These are phyloP conservation scores for Phasianus colchicus DNA, from an alignment of 2,113 vertebrate genomes.

Conservation along the genomic window DNA sequence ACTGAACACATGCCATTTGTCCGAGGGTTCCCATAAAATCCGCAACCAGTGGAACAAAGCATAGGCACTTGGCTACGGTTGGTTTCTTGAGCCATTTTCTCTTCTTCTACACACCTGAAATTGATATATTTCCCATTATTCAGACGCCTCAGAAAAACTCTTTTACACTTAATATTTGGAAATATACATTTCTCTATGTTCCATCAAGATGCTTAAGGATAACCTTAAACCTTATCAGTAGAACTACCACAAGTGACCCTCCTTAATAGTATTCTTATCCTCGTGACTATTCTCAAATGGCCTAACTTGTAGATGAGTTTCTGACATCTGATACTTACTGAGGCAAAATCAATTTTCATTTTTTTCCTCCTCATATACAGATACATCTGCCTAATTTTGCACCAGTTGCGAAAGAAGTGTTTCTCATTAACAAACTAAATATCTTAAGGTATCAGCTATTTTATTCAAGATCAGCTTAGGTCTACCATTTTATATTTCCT, in stretches of 20 bases:
- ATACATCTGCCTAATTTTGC: background rate
- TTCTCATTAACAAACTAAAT: background rate
- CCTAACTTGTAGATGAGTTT: background rate
- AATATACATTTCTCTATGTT: background rate
- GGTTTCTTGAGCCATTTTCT: conserved; percentile 91
- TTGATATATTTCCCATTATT: background rate
- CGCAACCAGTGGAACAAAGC: conserved; percentile 90
- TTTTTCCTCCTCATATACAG: background rate
- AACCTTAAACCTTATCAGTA: background rate
- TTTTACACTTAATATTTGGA: background rate
- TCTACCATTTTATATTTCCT: background rate
- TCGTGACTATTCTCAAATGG: background rate
- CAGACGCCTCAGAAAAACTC: background rate
- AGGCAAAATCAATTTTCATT: background rate
- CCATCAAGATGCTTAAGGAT: background rate
- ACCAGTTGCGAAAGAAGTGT: background rate
- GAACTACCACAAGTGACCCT: background rate
- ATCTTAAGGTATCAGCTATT: background rate
- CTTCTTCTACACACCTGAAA: conserved; percentile 79
- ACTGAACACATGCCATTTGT: conserved; percentile 92
- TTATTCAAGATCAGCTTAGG: background rate
- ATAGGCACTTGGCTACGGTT: conserved; percentile 91
- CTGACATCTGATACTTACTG: background rate
- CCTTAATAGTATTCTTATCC: background rate
- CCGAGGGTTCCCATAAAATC: conserved; percentile 90